Conservation (phyloP, 2,888 invertebrate species). For the Drosophila nr. perissopoda region DNA sequence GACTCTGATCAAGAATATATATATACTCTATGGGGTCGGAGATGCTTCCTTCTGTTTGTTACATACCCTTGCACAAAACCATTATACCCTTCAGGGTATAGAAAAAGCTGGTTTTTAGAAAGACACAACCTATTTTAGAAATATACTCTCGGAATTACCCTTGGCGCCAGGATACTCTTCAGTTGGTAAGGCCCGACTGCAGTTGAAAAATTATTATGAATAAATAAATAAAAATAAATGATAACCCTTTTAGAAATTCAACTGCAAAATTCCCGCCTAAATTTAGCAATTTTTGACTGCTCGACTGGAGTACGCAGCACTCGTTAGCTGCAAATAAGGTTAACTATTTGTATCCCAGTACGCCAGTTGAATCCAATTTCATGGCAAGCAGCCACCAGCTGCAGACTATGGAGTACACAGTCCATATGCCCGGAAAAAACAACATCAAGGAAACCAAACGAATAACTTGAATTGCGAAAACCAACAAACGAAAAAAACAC, state of each 20-base stretch:
- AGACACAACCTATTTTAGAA: neutral
- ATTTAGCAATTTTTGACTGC: conserved; percentile 1
- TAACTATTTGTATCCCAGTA: conserved; percentile 28
- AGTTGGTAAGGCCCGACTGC: neutral
- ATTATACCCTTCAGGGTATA: no score
- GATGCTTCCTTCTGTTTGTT: no score
- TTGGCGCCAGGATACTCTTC: neutral
- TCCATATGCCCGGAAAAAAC: conserved; percentile 7
- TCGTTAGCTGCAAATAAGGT: conserved; percentile 18
- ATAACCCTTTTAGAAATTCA: neutral
- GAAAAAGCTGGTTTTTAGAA: neutral
- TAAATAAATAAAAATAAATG: neutral
- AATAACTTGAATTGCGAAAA: conserved; percentile 49
- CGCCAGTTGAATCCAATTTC: conserved; percentile 49
- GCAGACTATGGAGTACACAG: conserved; percentile 8
- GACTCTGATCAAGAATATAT: no score
- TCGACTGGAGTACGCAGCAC: conserved; percentile 1
- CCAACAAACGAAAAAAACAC: conserved; percentile 26
- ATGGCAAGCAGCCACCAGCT: conserved; percentile 33
- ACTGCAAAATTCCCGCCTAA: neutral
- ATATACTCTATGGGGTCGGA: no score
- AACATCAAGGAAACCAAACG: conserved; percentile 42
- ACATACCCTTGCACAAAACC: no score
- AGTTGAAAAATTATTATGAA: neutral
- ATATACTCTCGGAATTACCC: neutral